Base-by-base conservation (phyloP, 2,113 vertebrate genomes). In the Tylochromis polylepis region DNA sequence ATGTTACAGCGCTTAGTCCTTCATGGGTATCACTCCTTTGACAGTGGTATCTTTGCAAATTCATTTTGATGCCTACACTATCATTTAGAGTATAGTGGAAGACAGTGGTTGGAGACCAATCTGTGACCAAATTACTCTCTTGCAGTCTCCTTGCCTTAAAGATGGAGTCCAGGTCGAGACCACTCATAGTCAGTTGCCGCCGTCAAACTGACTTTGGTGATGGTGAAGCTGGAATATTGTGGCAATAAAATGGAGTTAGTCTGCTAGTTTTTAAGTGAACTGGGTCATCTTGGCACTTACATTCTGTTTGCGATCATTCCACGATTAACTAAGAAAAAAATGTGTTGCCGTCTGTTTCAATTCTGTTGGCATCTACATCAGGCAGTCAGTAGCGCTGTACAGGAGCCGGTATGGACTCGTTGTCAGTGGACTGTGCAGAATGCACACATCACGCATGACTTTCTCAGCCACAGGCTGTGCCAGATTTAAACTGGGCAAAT, bases 281-380 rank as follows among this genome's bases (percentile, higher is more conserved):
- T 72, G 0, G 46, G 65, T 46, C 14, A 46, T 27, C 38, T 72
- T 72, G 65, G 65, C 22, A 27, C 14, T 72, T 72, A 43, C 12
- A 27, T 72, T 72, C 65, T 72, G 3, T 72, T 46, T 0, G 3
- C 14, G 24, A 27, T 72, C 5, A 46, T 27, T 43, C 65, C 22
- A n/a, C 22, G 43, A 3, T 72, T 72, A 72, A 46, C 65, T 46
- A 16, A 46, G 12, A 22, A 9, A 15, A 15, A 72, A 72, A 72
- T 72, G 22, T 46, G 65, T 46, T 16, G 0, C 20, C 11, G 22
- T 41, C 62, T 0, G 34, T 67, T 67, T 0, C 0, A 41, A 41
- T 22, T 41, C 62, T 67, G 20, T 67, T 41, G 22, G 38, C 22
- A 27, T 70, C 38, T 43, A 70, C 24, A 43, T 70, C 38, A 70